phyloP scores from a whole-genome alignment of 2,113 vertebrate genomes.

The Vulpes vulpes region DNA sequence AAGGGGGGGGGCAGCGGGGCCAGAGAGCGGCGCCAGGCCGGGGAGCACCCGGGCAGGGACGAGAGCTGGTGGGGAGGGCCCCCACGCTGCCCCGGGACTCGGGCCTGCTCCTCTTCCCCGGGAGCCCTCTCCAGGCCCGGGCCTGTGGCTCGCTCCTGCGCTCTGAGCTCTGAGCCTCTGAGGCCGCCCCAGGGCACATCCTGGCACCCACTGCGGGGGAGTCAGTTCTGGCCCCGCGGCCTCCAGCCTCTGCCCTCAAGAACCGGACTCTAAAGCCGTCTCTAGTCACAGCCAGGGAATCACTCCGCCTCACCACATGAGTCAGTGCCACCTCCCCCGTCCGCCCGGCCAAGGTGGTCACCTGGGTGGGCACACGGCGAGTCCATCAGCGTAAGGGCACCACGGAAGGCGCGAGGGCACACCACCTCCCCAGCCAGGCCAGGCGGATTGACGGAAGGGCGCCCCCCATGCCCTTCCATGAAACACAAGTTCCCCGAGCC shows the following conservation, averaged over 20 bases:
- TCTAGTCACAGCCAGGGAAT: background rate
- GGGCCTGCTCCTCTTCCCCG: background rate
- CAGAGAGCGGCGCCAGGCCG: background rate
- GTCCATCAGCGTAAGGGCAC: too few species aligned
- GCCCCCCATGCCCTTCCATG: background rate
- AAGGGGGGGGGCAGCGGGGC: background rate
- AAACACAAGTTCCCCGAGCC: background rate
- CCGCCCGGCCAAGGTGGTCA: background rate
- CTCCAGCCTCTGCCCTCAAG: background rate
- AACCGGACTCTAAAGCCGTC: background rate
- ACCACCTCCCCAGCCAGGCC: background rate
- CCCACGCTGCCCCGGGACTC: background rate
- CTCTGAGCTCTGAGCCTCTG: background rate
- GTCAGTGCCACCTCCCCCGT: background rate
- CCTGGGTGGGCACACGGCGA: background rate
- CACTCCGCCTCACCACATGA: background rate
- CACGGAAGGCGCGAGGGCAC: background rate
- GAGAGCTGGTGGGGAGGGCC: background rate
- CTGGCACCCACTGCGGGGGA: background rate
- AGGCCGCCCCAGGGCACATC: background rate
- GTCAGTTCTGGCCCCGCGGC: background rate
- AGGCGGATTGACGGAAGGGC: background rate
- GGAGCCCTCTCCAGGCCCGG: background rate
- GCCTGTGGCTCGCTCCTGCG: background rate
- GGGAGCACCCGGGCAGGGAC: background rate